Conservation (phyloP, 2,113 vertebrate genomes). For the Recurvirostra avosetta region DNA sequence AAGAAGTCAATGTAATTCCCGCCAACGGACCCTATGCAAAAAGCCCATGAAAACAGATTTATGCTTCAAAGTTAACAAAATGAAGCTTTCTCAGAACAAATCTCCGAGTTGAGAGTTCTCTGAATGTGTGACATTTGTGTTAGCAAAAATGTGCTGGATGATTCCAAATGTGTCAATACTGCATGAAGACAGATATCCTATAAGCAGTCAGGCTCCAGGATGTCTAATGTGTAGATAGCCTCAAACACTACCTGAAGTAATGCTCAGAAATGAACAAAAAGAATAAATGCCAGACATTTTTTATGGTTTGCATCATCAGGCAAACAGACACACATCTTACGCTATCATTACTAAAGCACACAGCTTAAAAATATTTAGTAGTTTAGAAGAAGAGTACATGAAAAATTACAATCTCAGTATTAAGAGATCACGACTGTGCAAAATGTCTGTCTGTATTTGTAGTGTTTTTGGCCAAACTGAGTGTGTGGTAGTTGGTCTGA, state of each 20-base stretch:
- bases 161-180: not conserved
- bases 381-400: not conserved
- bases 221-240: not conserved
- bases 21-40: not conserved
- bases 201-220: not conserved
- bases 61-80: not conserved
- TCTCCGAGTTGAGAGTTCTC: not conserved
- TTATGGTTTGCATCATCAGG: not conserved
- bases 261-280: not conserved
- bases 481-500: not conserved
- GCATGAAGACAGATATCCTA: not conserved
- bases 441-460: not conserved
- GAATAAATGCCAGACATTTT: not conserved
- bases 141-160: not conserved
- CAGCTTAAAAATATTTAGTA: not conserved
- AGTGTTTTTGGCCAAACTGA: not conserved
- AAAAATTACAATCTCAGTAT: not conserved
- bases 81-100: not conserved
- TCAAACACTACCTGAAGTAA: slow-evolving; percentile 1
- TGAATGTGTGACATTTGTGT: not conserved
- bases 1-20: not conserved
- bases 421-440: not conserved
- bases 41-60: not conserved
- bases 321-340: not conserved
- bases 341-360: not conserved